Base-by-base conservation (phyloP, 1,140 invertebrate genomes). In the Mya arenaria region DNA sequence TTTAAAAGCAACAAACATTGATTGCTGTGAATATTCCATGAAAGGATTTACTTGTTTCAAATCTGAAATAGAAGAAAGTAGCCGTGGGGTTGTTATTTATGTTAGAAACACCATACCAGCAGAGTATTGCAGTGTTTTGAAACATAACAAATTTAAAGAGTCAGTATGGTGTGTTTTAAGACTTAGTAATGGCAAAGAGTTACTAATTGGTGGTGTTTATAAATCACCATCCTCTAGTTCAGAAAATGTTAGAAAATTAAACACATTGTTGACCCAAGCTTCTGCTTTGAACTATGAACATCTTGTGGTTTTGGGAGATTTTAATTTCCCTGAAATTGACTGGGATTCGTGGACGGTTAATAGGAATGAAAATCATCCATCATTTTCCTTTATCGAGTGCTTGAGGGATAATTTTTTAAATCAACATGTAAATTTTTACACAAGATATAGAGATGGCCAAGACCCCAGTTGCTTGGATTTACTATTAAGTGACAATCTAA, bases 261-360 rank as follows among this genome's bases (percentile, higher is more conserved):
- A 72, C 41, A 28, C 28, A 4, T 52, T 52, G n/a, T 28, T 72
- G 28, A 52, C 28, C 15, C 6, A 56, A 8, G 36, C 36, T 23
- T 34, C 25, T 30, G 34, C 3, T 34, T 30, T 72, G 23, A 32
- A 72, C 32, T 34, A 52, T 72, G 68, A 52, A 30, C 28, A 52
- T 30, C 23, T 48, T 15, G n/a, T 72, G 48, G 34, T 55, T 28
- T 4, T 72, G 10, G 68, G 68, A 23, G 68, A 72, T 55, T 72
- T 68, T 72, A 72, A 72, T 55, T 72, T 34, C 36, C 68, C 6
- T 28, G 68, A 72, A 36, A 55, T 55, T 10, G 34, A 52, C n/a
- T 72, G 39, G 68, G 48, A 72, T 13, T 17, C 28, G 8, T 72
- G 68, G 41, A 52, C 36, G 4, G 28, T 36, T 17, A 55, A 72